Base-by-base conservation (phyloP, 2,797 vertebrate species). In the Darevskia mixta region DNA sequence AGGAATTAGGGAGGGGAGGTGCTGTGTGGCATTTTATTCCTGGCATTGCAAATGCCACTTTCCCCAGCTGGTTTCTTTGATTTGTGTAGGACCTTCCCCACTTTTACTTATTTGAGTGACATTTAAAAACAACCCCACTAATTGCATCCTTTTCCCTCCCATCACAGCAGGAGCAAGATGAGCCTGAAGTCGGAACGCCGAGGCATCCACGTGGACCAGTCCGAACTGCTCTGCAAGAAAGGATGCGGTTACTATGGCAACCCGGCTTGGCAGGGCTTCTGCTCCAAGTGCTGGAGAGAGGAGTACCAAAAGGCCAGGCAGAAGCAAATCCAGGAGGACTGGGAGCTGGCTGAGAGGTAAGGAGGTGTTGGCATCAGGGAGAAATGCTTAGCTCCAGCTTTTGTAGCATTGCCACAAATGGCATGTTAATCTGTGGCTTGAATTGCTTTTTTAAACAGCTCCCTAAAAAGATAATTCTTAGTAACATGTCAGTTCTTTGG, bases 271-370 rank as follows among this genome's bases (percentile, higher is more conserved):
- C 99, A 99, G 94, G 99, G 98, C 25, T 98, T 98, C 90, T 99
- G 99, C 96, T 99, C 99, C 95, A 99, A 99, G 96, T 99, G 99
- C 96, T 99, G 99, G 99, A 97, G 98, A 92, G 99, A 99, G 92
- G 98, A 99, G 91, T 99, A 99, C 96, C 98, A 99, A 95, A 98
- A 97, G 94, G 98, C 98, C 5, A 97, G 98, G 90, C 98, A 99
- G 96, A 98, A 98, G 91, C 99, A 99, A 96, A 99, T 99, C 92
- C 98, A 99, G 92, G 99, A 99, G 86, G 99, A 99, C 67, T 99
- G 98, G 98, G 99, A 98, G 87, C 95, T 99, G 92, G 99, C 99
- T 66, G 99, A 99, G 94, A 97, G 98, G 99, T 99, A 97, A 97
- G 90, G 82, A 84, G 20, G 3, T 29, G 15, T 6, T 18, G 45